Conservation (phyloP, 2,888 invertebrate genomes). For the Unio delphinus region DNA sequence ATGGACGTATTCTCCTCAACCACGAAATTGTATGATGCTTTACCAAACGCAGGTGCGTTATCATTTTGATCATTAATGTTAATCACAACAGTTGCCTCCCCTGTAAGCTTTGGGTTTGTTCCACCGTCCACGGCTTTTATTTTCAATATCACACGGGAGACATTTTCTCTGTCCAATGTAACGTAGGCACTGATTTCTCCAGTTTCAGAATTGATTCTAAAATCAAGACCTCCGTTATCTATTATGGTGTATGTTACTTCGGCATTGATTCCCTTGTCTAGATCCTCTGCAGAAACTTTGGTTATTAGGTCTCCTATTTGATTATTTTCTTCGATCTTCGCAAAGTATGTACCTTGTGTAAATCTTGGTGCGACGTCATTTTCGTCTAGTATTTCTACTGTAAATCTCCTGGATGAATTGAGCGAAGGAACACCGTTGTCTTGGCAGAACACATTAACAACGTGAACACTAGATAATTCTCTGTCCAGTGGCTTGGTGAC, state of each 20-base stretch:
- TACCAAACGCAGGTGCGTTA: conserved; percentile 93
- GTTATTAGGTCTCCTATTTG: conserved; percentile 76
- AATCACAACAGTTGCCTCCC: conserved; percentile 88
- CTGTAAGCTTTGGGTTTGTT: conserved; percentile 82
- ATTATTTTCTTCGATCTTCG: conserved; percentile 38
- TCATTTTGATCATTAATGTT: conserved; percentile 89
- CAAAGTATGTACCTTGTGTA: conserved; percentile 62
- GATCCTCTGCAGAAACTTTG: conserved; percentile 87
- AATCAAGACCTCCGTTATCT: conserved; percentile 78
- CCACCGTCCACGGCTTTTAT: conserved; percentile 82
- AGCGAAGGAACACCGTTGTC: conserved; percentile 74
- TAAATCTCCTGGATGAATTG: conserved; percentile 34
- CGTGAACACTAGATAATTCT: conserved; percentile 35
- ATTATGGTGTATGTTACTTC: conserved; percentile 30
- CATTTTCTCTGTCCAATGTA: conserved; percentile 34
- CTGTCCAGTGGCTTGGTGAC: conserved; percentile 72
- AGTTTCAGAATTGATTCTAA: conserved; percentile 10
- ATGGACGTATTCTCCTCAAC: conserved; percentile 73
- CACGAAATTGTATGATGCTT: conserved; percentile 82
- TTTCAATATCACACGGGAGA: conserved; percentile 12
- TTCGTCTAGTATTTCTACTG: conserved; percentile 79
- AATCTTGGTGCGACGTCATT: conserved; percentile 95
- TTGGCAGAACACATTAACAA: conserved; percentile 72
- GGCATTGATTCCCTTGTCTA: conserved; percentile 56
- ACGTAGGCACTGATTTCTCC: conserved; percentile 32